A percentile compares a stretch with the other conserved stretches of the same genome.
These are phyloP conservation scores for Trypoxylus dichotomus DNA, from an alignment of 1,140 invertebrate species.

Conservation along the genomic window DNA sequence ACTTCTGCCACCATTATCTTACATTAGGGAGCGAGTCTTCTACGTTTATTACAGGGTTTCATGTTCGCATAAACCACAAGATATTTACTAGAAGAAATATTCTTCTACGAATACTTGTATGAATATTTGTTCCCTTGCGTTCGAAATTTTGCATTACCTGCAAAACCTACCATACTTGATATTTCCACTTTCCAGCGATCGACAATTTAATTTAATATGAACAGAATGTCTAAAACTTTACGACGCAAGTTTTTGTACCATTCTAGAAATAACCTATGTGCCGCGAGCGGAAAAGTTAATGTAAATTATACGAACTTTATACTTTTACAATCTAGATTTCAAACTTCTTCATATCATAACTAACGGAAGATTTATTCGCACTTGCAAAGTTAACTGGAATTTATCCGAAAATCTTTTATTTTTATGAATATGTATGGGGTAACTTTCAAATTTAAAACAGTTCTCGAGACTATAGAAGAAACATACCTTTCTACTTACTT, in stretches of 20 bases:
- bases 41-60: too few relatives aligned
- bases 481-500: neutral
- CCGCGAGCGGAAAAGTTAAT: slow-evolving; percentile 31
- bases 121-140: neutral
- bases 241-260: slow-evolving; percentile 27
- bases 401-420: slow-evolving; percentile 41
- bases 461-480: neutral
- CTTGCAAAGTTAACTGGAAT: slow-evolving; percentile 45
- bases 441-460: slow-evolving; percentile 32
- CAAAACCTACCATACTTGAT: neutral
- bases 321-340: slow-evolving; percentile 45
- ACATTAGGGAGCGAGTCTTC: too few relatives aligned
- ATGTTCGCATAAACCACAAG: too few relatives aligned
- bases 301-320: slow-evolving; percentile 33
- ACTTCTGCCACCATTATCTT: too few relatives aligned
- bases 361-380: slow-evolving; percentile 48
- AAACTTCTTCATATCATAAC: slow-evolving; percentile 48
- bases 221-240: slow-evolving; percentile 17
- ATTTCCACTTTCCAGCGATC: neutral
- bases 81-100: too few relatives aligned
- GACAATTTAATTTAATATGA: slow-evolving; percentile 27
- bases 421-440: slow-evolving; percentile 43
- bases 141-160: neutral
- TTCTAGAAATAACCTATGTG: slow-evolving; percentile 32
- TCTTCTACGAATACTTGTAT: neutral